Evolutionary conservation across 2,797 vertebrate genomes (phyloP).

Genomic region (Muscicapa comitata): DNA sequence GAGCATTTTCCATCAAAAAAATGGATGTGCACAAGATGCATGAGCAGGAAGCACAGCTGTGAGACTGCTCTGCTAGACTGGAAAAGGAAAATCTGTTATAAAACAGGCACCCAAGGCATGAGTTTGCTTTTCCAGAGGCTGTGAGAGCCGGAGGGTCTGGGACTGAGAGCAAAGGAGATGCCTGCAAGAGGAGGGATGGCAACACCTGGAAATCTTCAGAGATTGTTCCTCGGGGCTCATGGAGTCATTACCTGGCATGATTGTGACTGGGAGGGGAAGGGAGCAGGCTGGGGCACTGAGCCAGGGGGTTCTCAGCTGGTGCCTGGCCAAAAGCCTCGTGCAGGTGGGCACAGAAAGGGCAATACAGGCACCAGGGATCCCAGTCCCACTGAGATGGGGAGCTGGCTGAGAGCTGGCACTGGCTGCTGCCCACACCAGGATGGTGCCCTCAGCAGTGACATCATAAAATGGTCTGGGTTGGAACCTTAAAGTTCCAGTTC

Average conservation of each 20-base stretch:
- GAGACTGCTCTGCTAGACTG: not conserved
- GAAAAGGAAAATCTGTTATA: not conserved
- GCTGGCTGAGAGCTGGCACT: not conserved
- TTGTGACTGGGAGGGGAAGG: not conserved
- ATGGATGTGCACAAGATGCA: not conserved
- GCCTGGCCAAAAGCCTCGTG: accelerated
- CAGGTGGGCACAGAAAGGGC: not conserved
- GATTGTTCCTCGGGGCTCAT: not conserved
- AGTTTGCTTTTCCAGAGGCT: not conserved
- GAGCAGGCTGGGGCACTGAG: not conserved
- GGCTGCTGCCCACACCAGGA: not conserved
- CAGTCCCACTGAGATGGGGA: accelerated
- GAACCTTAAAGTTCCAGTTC: not conserved
- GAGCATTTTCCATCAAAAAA: not conserved
- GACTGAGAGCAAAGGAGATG: not conserved
- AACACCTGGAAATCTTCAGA: not conserved
- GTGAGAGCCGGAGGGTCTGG: not conserved
- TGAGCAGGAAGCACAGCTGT: not conserved
- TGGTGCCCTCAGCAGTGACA: not conserved
- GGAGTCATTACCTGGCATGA: not conserved
- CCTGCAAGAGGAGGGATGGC: not conserved
- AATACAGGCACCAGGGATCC: not conserved
- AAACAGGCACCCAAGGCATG: not conserved
- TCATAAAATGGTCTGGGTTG: not conserved
- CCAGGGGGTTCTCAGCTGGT: not conserved